Evolutionary conservation across 2,797 vertebrate species (phyloP).

Genomic region (Pantherophis alleghaniensis): DNA sequence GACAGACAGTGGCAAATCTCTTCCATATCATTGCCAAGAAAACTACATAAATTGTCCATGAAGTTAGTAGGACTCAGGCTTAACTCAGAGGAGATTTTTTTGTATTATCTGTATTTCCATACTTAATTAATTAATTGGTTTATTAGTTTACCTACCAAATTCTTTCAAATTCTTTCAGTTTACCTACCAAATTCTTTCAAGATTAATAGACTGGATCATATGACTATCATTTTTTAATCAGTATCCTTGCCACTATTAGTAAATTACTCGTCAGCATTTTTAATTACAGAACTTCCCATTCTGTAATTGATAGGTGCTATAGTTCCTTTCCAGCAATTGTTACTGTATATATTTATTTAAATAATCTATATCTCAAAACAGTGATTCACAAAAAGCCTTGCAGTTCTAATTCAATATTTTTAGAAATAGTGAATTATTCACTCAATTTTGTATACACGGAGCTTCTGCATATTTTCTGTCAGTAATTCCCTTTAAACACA

Average conservation of each 20-base stretch:
- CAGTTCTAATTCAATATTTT: background rate
- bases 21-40: background rate
- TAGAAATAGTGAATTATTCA: slow-evolving; percentile 9
- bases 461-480: background rate
- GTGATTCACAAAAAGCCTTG: background rate
- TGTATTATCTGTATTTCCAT: background rate
- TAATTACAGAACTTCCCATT: background rate
- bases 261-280: background rate
- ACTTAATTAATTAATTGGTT: background rate
- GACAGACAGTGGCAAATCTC: background rate
- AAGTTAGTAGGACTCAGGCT: background rate
- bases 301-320: background rate
- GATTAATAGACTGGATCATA: background rate
- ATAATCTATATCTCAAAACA: background rate
- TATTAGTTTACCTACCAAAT: background rate
- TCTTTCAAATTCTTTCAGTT: background rate
- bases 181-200: background rate
- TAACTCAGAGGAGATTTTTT: background rate
- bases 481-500: background rate
- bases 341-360: background rate
- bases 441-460: background rate
- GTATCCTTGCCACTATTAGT: background rate
- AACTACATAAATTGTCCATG: background rate
- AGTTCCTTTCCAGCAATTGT: background rate
- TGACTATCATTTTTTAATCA: background rate